Base-by-base conservation (phyloP, 2,113 vertebrate species). In the Corydoras maculifer region DNA sequence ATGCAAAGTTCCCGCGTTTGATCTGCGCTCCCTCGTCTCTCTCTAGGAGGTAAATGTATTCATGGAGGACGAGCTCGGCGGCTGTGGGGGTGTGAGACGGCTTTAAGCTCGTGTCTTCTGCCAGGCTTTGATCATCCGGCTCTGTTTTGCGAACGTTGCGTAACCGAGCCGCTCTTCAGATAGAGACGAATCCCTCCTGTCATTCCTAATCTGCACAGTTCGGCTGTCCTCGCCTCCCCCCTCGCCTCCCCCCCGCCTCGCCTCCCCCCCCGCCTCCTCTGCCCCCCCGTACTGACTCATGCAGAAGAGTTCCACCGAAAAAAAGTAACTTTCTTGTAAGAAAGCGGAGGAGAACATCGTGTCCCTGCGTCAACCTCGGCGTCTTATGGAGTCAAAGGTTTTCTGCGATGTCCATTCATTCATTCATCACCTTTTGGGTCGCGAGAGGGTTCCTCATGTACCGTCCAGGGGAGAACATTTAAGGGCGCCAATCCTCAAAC, bases 91-190 rank as follows among this genome's bases (percentile, higher is more conserved):
- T 31, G 58, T 59, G 30, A 25, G 30, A 58, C 32, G 60, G 75
- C 69, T 62, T 72, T 67, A 63, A 63, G 64, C 64, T 57, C 60
- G n/a, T 9, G 53, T 66, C 62, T 66, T 66, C 25, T 15, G n/a
- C 63, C 53, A 67, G 43, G 9, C 70, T 69, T 73, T 77, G 75
- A 73, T 64, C 69, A 77, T 54, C 30, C 11, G 25, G 58, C 69
- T 71, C 64, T 68, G 32, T 69, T 68, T 77, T 65, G 64, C 61
- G 70, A 62, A 8, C 14, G 29, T 77, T 73, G 62, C 65, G 72
- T 77, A 77, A 77, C 54, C 55, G 31, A n/a, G 60, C 35, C 31
- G 25, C 55, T 69, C 48, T 13, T 58, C 49, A 5, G 15, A 55
- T 64, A 30, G 15, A 57, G n/a, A 25, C 31, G 59, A 35, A 70